Base-by-base conservation (phyloP, 2,113 vertebrate species). In the Oncorhynchus kisutch region DNA sequence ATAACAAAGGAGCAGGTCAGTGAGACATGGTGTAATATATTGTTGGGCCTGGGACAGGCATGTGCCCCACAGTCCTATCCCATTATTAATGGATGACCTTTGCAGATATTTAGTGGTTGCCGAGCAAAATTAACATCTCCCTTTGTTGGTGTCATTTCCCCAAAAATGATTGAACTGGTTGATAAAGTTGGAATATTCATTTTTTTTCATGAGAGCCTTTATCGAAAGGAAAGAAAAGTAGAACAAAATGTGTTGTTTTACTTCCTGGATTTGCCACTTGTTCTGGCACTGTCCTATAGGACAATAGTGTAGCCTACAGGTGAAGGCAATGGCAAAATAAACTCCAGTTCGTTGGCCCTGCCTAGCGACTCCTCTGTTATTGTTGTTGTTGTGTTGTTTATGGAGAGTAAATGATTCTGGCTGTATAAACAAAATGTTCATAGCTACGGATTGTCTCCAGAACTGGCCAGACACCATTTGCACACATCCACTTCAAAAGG, bases 61-160 rank as follows among this genome's bases (percentile, higher is more conserved):
- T 79, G 78, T 79, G 84, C 77, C 81, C 78, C 82, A 78, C n/a
- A 62, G n/a, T 65, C 70, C 78, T 84, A 59, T 69, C 82, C 82
- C 69, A 73, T 86, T 88, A 88, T 88, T 84, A 88, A 88, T 88
- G 86, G 77, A 83, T 86, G 84, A 88, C 86, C 82, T 88, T 88
- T 88, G 78, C 76, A 59, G 77, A 83, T 71, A 69, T 83, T 86
- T 78, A 84, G 77, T 81, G 82, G 81, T 84, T 80, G 83, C 70
- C 1, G 71, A 84, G 82, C 73, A 69, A 78, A 83, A 86, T 86
- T 85, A 84, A 84, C 72, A 82, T 76, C 84, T 78, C 67, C 84
- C 80, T 88, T 88, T 86, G 86, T 88, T 83, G 85, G 57, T 75
- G 84, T 84, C 81, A 86, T 68, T 31, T 70, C 76, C 78, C 54